Base-by-base conservation (phyloP, 2,113 vertebrate species). In the Pachycephala philippinensis region DNA sequence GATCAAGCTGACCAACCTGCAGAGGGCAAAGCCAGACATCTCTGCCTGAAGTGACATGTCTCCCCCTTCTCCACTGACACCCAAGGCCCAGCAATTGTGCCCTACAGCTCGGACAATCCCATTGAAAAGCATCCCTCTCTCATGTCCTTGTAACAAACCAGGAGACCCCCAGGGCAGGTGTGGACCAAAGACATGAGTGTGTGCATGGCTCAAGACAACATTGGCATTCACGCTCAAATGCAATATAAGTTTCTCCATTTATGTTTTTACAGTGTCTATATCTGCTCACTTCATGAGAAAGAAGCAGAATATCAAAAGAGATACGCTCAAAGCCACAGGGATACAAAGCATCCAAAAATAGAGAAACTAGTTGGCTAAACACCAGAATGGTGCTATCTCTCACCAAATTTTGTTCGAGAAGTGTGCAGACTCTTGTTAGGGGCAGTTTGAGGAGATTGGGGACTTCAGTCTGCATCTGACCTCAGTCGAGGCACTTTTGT, bases 21-120 rank as follows among this genome's bases (percentile, higher is more conserved):
- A 49, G 28, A 89, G 31, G 26, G 66, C 0, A 0, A 79, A 75
- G 31, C 10, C 56, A 70, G 22, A 13, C 45, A 57, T 1, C 0
- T 5, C 11, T 53, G 21, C 44, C 47, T 65, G 15, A n/a, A 69
- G 40, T 0, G 1, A 56, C 17, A 6, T 0, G 0, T 0, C 1
- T 13, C 9, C 39, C 37, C 33, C 4, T 42, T 78, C 28, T 35
- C 54, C 4, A 2, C 33, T 33, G 8, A 24, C 0, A 3, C 24
- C 15, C 65, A 26, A 47, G 20, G n/a, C 6, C n/a, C n/a, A 26
- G 5, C 1, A 4, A 12, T 2, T 1, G 40, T 9, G 1, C 24
- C 15, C 30, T 42, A 31, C 7, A 53, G 21, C 40, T 65, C 14
- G 1, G 8, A 26, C 11, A 42, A 30, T 42, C 37, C 59, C 40